Percentiles rank a stretch among this genome's conserved stretches.
Evolutionary conservation across 2,888 invertebrate species (phyloP).

Genomic region (Baronia brevicornis): DNA sequence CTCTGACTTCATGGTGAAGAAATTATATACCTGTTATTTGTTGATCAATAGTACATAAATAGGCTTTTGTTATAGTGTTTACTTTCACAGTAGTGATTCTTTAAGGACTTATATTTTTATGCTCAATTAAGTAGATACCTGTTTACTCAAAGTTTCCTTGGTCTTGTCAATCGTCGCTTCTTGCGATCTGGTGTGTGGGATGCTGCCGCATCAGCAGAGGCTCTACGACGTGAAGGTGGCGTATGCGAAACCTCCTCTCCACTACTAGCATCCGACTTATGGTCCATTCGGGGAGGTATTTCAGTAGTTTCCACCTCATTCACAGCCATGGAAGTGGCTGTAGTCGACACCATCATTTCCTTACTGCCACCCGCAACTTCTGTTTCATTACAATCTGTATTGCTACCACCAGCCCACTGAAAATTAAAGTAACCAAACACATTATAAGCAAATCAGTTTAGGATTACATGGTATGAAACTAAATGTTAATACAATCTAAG

Average conservation of each 20-base stretch:
- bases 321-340: constrained; percentile 11
- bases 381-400: constrained; percentile 31
- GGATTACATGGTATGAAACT: no score
- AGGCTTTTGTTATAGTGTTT: no score
- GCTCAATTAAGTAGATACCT: no score
- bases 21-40: no score
- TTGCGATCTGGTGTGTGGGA: constrained; percentile 59
- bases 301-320: constrained; percentile 20
- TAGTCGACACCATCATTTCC: constrained; percentile 20
- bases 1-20: no score
- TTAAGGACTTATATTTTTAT: no score
- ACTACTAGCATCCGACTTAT: constrained; percentile 26
- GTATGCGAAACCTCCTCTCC: constrained; percentile 28
- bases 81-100: no score
- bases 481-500: no score
- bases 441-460: no score
- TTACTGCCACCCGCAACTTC: constrained; percentile 28
- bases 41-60: no score
- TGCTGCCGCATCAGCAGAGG: constrained; percentile 52
- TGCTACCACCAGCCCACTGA: constrained; percentile 52
- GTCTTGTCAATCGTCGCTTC: constrained; percentile 65
- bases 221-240: constrained; percentile 45
- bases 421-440: no score
- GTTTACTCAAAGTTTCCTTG: constrained; percentile 59
- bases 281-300: constrained; percentile 22